Evolutionary conservation across 2,888 invertebrate species (phyloP), one percentile per base, ranked within the genome.

Genomic region (Erebia palarica): DNA sequence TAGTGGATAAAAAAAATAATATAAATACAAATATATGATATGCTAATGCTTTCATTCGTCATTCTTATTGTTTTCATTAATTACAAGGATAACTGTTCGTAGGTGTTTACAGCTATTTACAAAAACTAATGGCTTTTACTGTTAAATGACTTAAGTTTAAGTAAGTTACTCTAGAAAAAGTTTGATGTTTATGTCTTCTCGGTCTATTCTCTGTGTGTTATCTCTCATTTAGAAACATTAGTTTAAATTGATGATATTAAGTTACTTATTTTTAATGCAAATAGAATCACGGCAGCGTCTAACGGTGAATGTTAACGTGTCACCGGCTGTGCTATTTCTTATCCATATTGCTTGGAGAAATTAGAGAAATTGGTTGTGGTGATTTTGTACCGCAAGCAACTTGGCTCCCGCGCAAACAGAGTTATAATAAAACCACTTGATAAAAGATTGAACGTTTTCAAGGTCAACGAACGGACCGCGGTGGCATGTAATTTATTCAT

Each of bases 341-440:
- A 59, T 71, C 64, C 57, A 65, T 47, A 58, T 75, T 21, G 64
- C 61, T 59, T 51, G 53, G 73, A 69, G 67, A 72, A 75, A 75
- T 73, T 72, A 70, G 65, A 73, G 69, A 73, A 72, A 76, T 70
- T 74, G 64, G 67, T 68, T 76, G 73, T 65, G 75, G 75, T 71
- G 58, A 65, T 70, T 64, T 71, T 69, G 72, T 70, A 73, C 73
- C 74, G 72, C 75, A 72, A 74, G 55, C 58, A 68, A 58, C 18
- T 59, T 36, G 16, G 49, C 55, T 60, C 57, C 65, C 53, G 68
- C 44, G 53, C 65, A 64, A 65, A 64, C 65, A 67, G 53, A 69
- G 69, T 73, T 69, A 70, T 72, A 73, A 74, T 59, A 64, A 66
- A 69, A 71, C 69, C 60, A 68, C 47, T 61, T 21, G 64, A 65